Evolutionary conservation across 2,888 invertebrate genomes (phyloP), one percentile per base, ranked within the genome.

Genomic region (Alviniconcha strummeri): DNA sequence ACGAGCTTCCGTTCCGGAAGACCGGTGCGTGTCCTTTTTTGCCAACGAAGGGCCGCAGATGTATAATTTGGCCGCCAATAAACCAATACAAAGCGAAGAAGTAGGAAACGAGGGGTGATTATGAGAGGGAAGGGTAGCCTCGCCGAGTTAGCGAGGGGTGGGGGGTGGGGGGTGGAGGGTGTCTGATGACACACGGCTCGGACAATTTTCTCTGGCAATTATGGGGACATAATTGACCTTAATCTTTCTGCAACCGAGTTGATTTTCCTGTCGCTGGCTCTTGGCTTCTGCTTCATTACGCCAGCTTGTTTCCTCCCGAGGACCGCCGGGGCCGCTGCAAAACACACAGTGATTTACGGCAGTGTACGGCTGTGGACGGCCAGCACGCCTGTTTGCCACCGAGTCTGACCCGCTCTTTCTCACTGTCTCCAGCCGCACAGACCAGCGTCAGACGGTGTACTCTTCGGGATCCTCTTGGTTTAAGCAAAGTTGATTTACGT

Each of bases 141-240:
- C 60, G 60, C 60, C 60, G 36, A 60, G 60, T 60, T 13, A 60
- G 60, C 60, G 60, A 60, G 60, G 60, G 60, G 60, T 60, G 60
- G 60, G 60, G 60, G 4, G 60, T 11, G 13, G 13, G 13, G 11
- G 13, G 57, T 17, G 77, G 52, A 5, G 52, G 64, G 78, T 57
- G 78, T 78, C 64, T 78, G 78, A 78, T 78, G 78, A 78, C 78
- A 78, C 57, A 78, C 60, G 64, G 78, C 78, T 36, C 15, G 64
- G 78, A 56, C 78, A 78, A 78, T 78, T 78, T 78, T 78, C 64
- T 52, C 69, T 15, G 9, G 78, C 78, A 78, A 64, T 78, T 78
- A 78, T 57, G 64, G 78, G 78, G 78, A 60, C 57, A 64, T 78
- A 78, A 78, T 78, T 78, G 78, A 64, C 78, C 78, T 78, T 78